A percentile compares a stretch with the other conserved stretches of the same genome.
Conservation (phyloP, 2,113 vertebrate species). For the Pachypanchax playfairii region DNA sequence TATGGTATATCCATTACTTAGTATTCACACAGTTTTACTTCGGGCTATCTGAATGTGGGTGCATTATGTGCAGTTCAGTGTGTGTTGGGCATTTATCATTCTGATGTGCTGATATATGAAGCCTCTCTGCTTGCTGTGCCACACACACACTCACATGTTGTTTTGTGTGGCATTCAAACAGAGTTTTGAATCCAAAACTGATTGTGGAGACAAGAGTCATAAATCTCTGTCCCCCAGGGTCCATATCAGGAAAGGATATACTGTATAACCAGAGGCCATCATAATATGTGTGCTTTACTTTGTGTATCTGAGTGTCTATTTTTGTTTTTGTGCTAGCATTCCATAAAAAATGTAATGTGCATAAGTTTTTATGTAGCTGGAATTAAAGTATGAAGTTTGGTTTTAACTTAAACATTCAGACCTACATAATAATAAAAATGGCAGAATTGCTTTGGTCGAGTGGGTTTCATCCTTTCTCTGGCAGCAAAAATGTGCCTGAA, state of each 20-base stretch:
- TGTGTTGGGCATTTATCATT: constrained; percentile 54
- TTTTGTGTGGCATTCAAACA: constrained; percentile 30
- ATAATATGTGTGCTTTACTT: constrained; percentile 42
- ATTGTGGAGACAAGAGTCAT: constrained; percentile 68
- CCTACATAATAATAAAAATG: constrained; percentile 48
- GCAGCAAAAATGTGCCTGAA: constrained; percentile 13
- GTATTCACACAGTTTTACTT: constrained; percentile 43
- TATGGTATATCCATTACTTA: constrained; percentile 39
- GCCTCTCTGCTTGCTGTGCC: constrained; percentile 16
- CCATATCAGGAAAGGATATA: constrained; percentile 46
- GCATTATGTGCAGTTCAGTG: constrained; percentile 45
- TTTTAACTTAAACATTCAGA: constrained; percentile 40
- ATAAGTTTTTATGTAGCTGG: constrained; percentile 24
- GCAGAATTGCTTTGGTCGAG: constrained; percentile 35
- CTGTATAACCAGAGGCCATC: constrained; percentile 47
- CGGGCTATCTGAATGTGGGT: constrained; percentile 29
- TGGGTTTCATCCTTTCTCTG: constrained; percentile 19
- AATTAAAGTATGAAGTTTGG: constrained; percentile 35
- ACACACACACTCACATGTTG: constrained; percentile 27
- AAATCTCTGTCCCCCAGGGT: constrained; percentile 63
- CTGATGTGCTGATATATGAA: constrained; percentile 39
- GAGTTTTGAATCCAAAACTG: constrained; percentile 67
- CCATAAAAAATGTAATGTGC: constrained; percentile 8
- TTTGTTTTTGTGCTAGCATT: constrained; percentile 2
- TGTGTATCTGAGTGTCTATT: constrained; percentile 8